Conservation (phyloP, 2,888 invertebrate genomes). For the Kryphioiulus occultus region DNA sequence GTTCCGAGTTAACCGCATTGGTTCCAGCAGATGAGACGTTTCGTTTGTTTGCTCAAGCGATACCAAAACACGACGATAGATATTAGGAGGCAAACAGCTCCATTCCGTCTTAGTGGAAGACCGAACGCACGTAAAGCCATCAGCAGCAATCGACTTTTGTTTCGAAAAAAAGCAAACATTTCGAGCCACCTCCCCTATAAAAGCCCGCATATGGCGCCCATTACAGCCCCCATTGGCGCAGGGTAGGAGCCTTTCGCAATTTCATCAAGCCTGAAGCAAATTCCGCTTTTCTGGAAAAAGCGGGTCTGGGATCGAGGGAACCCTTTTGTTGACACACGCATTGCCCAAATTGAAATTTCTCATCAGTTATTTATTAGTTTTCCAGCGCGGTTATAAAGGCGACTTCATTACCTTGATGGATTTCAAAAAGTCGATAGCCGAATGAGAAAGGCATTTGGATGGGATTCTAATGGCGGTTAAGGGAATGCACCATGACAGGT, state of each 20-base stretch:
- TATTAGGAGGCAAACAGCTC: neutral
- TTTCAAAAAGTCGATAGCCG: neutral
- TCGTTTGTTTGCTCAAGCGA: conserved; percentile 14
- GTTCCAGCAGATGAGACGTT: neutral
- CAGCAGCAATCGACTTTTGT: conserved; percentile 7
- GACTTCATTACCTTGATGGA: neutral
- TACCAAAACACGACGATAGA: neutral
- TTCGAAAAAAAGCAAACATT: conserved; percentile 3
- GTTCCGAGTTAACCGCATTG: neutral
- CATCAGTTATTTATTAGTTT: neutral
- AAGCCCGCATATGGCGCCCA: neutral
- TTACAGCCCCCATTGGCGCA: neutral
- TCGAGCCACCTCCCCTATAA: neutral
- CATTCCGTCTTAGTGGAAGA: neutral
- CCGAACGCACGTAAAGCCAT: neutral
- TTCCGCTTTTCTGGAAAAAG: neutral
- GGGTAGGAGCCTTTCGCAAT: neutral
- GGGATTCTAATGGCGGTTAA: neutral
- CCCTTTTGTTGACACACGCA: neutral
- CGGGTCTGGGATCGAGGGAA: neutral
- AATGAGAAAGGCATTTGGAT: neutral
- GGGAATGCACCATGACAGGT: neutral
- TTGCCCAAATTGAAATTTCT: neutral
- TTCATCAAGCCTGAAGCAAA: neutral
- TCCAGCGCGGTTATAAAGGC: neutral